Evolutionary conservation across 2,113 vertebrate species (phyloP), one percentile per base, ranked within the genome.

Genomic region (Recurvirostra avosetta): DNA sequence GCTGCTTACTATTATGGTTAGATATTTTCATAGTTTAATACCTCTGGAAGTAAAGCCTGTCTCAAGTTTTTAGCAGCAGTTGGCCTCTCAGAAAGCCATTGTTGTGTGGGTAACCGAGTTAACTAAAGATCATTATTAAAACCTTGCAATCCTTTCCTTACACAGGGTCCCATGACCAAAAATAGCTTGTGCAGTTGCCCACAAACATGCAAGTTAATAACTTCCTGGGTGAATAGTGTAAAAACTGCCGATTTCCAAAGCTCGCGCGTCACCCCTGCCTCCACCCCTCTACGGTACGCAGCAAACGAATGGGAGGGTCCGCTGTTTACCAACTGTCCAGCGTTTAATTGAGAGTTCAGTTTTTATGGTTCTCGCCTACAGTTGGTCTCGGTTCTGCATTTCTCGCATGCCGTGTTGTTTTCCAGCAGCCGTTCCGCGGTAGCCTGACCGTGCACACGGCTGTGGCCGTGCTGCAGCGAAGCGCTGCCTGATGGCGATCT

Each of bases 141-240:
- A 95, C 96, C 90, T 96, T n/a, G 50, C 95, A 95, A 96, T 97
- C 96, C 95, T 96, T 97, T 96, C 95, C 95, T 97, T 97, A 71
- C 93, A 65, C 91, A 90, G 94, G 93, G 94, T 97, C 96, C 72
- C 87, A 92, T 95, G 94, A 91, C 96, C 96, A 95, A 97, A 97
- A 98, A 96, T 95, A 97, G 96, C 92, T 95, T 13, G 72, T 90
- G 86, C 94, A 95, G 95, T 97, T 97, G 88, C 88, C 96, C 96
- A 88, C 92, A 97, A 96, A 92, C 96, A 97, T 95, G 86, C 95
- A 95, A 97, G 96, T 97, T 96, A 96, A 92, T 95, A 86, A 92
- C 96, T 97, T 98, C 97, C 97, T 96, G 97, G 97, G 97, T 96
- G 96, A 97, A 68, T 14, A 73, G 92, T 84, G 93, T 93, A 50